phyloP scores from a whole-genome alignment of 2,888 invertebrate genomes.

The Drosophila colorata region DNA sequence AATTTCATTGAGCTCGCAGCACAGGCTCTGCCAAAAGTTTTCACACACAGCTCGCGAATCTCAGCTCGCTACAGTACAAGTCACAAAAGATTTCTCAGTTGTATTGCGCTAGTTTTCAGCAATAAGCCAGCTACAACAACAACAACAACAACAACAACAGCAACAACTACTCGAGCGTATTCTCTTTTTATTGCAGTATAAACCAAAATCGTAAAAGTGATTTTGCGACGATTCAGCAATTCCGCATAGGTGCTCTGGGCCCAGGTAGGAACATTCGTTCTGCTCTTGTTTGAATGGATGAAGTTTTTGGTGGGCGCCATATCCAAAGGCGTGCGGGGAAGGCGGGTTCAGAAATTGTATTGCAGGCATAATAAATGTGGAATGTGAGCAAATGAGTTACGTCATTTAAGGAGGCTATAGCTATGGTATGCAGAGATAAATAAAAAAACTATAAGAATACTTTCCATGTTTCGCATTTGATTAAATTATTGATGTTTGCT shows the following conservation, averaged over 20 bases:
- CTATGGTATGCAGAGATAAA: neutral
- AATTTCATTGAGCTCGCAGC: constrained; percentile 72
- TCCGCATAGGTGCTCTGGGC: constrained; percentile 42
- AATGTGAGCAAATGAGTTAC: constrained; percentile 49
- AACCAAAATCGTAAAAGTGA: constrained; percentile 81
- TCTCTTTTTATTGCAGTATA: constrained; percentile 68
- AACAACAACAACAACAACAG: constrained; percentile 16
- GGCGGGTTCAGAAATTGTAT: constrained; percentile 25
- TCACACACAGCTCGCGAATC: constrained; percentile 60
- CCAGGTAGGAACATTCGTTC: constrained; percentile 47
- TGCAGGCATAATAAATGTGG: constrained; percentile 42
- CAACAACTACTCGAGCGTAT: constrained; percentile 27
- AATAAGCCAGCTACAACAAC: neutral
- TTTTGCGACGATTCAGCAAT: constrained; percentile 78
- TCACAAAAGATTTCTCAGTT: constrained; percentile 72
- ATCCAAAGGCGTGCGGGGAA: constrained; percentile 9
- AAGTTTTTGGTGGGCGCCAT: constrained; percentile 27
- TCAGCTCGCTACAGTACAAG: constrained; percentile 31
- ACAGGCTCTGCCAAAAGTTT: constrained; percentile 64
- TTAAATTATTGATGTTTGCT: too few species aligned
- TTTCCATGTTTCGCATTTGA: too few species aligned
- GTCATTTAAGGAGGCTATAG: constrained; percentile 32
- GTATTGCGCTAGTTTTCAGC: constrained; percentile 74
- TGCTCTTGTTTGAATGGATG: constrained; percentile 11
- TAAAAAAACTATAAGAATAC: too few species aligned